Conservation (phyloP, 2,113 vertebrate genomes). For the Pluvianellus socialis region DNA sequence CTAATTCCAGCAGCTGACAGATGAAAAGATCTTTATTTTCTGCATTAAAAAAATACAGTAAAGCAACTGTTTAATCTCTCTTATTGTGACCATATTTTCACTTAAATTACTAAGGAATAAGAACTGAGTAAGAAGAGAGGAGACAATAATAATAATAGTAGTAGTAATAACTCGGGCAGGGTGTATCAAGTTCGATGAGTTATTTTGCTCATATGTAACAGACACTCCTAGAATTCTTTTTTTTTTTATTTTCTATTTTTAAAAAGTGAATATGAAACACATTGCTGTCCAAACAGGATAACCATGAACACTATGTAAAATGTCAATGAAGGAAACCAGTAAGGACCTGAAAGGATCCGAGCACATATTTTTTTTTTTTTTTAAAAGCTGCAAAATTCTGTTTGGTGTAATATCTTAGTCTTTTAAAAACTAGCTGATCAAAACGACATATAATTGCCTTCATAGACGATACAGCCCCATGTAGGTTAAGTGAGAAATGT, state of each 20-base stretch:
- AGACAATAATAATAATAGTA: background rate
- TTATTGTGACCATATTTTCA: no score
- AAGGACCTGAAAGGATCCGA: background rate
- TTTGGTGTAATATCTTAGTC: background rate
- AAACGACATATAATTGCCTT: background rate
- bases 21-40: no score
- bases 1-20: no score
- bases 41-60: no score
- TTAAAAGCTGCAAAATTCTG: background rate
- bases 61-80: no score
- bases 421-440: background rate
- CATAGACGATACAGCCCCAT: fast-evolving
- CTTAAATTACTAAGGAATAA: no score
- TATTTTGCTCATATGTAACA: background rate
- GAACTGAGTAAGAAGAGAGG: no score
- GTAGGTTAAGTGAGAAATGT: background rate
- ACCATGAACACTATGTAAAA: background rate
- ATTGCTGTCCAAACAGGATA: background rate
- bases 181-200: background rate
- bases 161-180: background rate
- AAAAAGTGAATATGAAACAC: background rate
- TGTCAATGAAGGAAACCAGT: background rate
- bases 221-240: background rate
- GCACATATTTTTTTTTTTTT: background rate
- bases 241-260: background rate